A percentile compares a stretch with the other conserved stretches of the same genome.
Evolutionary conservation across 2,113 vertebrate species (phyloP).

Genomic region (Podiceps cristatus): DNA sequence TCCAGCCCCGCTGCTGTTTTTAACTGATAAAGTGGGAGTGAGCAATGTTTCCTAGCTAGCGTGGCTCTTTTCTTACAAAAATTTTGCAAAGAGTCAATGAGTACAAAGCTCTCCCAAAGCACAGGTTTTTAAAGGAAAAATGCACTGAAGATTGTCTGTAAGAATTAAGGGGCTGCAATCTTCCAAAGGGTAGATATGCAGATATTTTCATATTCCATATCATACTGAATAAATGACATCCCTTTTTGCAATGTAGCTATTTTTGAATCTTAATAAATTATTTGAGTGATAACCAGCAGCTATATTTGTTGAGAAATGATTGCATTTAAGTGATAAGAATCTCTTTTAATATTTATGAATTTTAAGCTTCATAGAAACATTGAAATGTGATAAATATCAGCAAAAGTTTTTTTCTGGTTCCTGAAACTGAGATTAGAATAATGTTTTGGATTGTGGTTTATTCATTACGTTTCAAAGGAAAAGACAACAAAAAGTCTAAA

Average conservation of each 20-base stretch:
- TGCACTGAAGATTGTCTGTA: neutral
- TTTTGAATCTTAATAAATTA: conserved; percentile 36
- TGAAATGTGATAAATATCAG: conserved; percentile 39
- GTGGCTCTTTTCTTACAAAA: neutral
- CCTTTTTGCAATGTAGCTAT: neutral
- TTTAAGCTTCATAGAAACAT: conserved; percentile 5
- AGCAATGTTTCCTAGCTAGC: neutral
- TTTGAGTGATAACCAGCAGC: conserved; percentile 37
- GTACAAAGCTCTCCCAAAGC: neutral
- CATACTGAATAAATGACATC: neutral
- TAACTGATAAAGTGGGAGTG: neutral
- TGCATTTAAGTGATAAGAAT: neutral
- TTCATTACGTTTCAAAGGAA: conserved; percentile 51
- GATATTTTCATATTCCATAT: neutral
- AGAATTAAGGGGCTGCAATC: neutral
- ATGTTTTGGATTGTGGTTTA: neutral
- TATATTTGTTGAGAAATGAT: conserved; percentile 32
- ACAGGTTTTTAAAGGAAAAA: neutral
- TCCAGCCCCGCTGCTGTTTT: neutral
- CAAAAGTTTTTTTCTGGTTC: neutral
- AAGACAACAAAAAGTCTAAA: neutral
- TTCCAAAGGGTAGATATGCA: neutral
- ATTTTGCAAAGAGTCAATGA: neutral
- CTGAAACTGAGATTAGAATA: conserved; percentile 18
- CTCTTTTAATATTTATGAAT: conserved; percentile 57